Evolutionary conservation across 2,888 invertebrate genomes (phyloP).

Genomic region (Drosophila mimica): DNA sequence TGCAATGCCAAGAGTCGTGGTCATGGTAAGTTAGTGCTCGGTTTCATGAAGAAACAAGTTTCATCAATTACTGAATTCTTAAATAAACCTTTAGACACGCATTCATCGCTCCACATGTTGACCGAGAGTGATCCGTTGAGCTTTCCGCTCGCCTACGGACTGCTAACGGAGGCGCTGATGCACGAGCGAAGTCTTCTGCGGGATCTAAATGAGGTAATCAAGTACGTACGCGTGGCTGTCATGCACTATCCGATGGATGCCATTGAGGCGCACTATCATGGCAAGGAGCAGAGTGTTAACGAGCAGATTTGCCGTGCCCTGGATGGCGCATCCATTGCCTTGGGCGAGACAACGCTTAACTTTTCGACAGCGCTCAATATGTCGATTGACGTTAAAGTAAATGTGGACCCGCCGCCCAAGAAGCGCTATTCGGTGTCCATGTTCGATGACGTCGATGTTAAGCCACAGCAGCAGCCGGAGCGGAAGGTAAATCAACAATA

Average conservation of each 20-base stretch:
- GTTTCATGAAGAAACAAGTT: background rate
- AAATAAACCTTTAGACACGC: constrained; percentile 22
- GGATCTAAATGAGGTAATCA: constrained; percentile 80
- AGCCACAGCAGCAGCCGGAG: constrained; percentile 58
- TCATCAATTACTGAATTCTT: background rate
- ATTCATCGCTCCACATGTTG: constrained; percentile 58
- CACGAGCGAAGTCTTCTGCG: constrained; percentile 61
- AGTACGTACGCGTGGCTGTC: constrained; percentile 81
- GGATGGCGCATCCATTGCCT: constrained; percentile 59
- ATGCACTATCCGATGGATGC: constrained; percentile 72
- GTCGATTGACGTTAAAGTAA: constrained; percentile 66
- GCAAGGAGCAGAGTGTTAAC: constrained; percentile 67
- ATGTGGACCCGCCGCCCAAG: constrained; percentile 39
- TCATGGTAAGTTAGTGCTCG: constrained; percentile 35
- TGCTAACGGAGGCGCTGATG: constrained; percentile 72
- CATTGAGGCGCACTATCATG: constrained; percentile 67
- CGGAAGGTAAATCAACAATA: constrained; percentile 54
- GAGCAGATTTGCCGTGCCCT: constrained; percentile 75
- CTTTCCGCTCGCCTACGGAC: constrained; percentile 80
- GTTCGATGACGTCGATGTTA: constrained; percentile 82
- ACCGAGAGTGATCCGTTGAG: constrained; percentile 76
- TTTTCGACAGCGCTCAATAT: constrained; percentile 65
- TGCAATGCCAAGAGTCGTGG: constrained; percentile 51
- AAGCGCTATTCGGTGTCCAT: constrained; percentile 83
- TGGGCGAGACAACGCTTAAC: constrained; percentile 70